Percentiles rank a stretch among this genome's conserved stretches.
phyloP scores from a whole-genome alignment of 2,797 vertebrate species.

The Neosalanx taihuensis region DNA sequence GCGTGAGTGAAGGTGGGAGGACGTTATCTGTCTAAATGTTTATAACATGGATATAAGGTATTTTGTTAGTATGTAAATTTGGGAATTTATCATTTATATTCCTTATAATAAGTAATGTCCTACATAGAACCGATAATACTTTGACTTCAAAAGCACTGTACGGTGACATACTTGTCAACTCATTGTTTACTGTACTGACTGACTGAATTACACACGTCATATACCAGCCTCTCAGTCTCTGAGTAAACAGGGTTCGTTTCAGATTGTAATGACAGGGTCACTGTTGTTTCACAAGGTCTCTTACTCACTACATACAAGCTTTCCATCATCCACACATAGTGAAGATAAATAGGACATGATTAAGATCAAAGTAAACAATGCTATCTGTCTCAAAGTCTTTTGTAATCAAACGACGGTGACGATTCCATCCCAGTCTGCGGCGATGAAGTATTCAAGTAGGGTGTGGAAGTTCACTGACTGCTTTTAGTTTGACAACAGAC shows the following conservation, averaged over 20 bases:
- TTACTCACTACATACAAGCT: not conserved
- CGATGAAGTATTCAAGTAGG: not conserved
- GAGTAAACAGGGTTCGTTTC: not conserved
- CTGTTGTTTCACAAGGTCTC: not conserved
- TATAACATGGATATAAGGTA: not conserved
- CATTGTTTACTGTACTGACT: not conserved
- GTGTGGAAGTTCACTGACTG: conserved; percentile 1
- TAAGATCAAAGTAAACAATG: not conserved
- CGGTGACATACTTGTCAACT: not conserved
- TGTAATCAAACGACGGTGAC: not conserved
- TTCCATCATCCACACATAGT: not conserved
- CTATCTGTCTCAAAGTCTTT: not conserved
- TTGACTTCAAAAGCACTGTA: not conserved
- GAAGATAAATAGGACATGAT: not conserved
- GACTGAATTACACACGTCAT: not conserved
- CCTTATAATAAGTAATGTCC: not conserved
- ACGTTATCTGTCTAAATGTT: not conserved
- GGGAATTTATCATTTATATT: not conserved
- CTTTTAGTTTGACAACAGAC: not conserved
- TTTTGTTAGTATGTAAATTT: not conserved
- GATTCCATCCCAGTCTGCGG: not conserved
- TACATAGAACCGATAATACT: no score
- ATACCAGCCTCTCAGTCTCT: conserved; percentile 2
- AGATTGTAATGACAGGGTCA: not conserved
- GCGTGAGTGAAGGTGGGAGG: not conserved